Conservation (phyloP, 2,888 invertebrate genomes). For the Ecdyonurus torrentis region DNA sequence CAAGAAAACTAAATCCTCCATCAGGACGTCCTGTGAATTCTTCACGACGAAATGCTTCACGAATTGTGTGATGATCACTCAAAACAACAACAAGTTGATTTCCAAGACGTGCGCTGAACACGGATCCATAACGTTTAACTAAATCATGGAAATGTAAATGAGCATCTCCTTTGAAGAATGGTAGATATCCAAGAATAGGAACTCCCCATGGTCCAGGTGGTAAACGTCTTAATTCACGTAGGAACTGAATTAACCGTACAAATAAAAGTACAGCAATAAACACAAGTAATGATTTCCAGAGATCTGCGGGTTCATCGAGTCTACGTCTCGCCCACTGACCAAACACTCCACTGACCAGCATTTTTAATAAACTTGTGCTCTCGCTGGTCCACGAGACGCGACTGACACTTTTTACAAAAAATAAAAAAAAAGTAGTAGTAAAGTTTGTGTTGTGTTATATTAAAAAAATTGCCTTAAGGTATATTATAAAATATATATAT, state of each 20-base stretch:
- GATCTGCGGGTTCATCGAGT: conserved; percentile 3
- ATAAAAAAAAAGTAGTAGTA: too few species aligned
- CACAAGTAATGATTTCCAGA: conserved; percentile 12
- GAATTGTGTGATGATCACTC: conserved; percentile 69
- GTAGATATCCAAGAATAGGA: conserved; percentile 68
- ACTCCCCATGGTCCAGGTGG: conserved; percentile 84
- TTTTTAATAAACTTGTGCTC: not conserved
- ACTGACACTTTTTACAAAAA: not conserved
- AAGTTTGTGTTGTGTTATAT: too few species aligned
- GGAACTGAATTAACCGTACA: conserved; percentile 11
- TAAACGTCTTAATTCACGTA: conserved; percentile 23
- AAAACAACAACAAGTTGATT: conserved; percentile 70
- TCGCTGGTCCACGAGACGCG: not conserved
- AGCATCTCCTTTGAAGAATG: conserved; percentile 55
- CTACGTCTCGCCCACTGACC: not conserved
- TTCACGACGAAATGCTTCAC: conserved; percentile 70
- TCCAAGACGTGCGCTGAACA: conserved; percentile 68
- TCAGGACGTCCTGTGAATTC: conserved; percentile 78
- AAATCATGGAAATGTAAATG: conserved; percentile 65
- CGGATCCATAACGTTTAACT: conserved; percentile 58
- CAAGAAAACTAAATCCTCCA: conserved; percentile 67
- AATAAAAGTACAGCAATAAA: conserved; percentile 12
- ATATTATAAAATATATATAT: too few species aligned
- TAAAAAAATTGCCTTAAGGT: too few species aligned
- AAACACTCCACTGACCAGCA: conserved; percentile 1